Evolutionary conservation across 2,888 invertebrate genomes (phyloP), one percentile per base, ranked within the genome.

Genomic region (Papilio elwesi): DNA sequence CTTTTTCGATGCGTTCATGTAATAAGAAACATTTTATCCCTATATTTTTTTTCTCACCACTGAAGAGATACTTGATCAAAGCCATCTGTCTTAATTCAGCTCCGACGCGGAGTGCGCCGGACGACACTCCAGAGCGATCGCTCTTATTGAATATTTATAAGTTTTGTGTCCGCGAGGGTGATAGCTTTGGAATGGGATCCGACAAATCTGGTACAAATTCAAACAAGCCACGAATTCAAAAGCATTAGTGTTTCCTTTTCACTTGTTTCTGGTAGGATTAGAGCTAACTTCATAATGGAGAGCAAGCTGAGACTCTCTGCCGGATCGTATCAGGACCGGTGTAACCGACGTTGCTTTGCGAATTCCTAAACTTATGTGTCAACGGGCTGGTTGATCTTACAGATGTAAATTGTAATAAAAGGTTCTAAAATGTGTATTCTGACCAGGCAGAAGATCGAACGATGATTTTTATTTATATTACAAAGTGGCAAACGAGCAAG

Each of bases 81-180:
- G 82, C 88, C 88, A 90, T 90, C 88, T 89, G 87, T 90, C 89
- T 88, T 83, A 82, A 87, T 87, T 83, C 78, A 76, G 77, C 86
- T 26, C 26, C 26, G 83, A 78, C 79, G 80, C 78, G 74, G 76
- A 85, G 83, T 78, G 79, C 79, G 75, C 76, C 75, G 72, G 81
- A 80, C 76, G 84, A 81, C 82, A 84, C 86, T 85, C 75, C 51
- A 79, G 78, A 76, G 76, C 78, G 78, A 74, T 79, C 77, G 78
- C 78, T 75, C 74, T 71, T 77, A 76, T 78, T 82, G 83, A 83
- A 84, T 85, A 85, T 83, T 82, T 83, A 84, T 83, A 79, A 79
- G 79, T 71, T 73, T 71, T 71, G 71, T 69, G 55, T 67, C 71
- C 70, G 73, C 73, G 71, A 77, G 78, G 77, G 75, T 67, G 76